These are phyloP conservation scores for Drosophila emarginata DNA, from an alignment of 2,888 invertebrate genomes.

Conservation along the genomic window DNA sequence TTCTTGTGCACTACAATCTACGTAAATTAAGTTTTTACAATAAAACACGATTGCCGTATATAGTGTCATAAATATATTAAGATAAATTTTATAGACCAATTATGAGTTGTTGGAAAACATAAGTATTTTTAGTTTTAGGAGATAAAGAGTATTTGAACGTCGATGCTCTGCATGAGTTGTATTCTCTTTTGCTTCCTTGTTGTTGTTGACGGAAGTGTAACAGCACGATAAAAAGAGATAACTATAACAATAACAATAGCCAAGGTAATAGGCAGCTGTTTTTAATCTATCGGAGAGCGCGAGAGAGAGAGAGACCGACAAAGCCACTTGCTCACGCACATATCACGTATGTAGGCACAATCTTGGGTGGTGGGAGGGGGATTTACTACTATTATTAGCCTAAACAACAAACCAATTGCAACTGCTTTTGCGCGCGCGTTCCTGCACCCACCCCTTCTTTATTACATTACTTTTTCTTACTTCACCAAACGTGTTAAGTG, in stretches of 20 bases:
- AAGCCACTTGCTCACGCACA: constrained; percentile 5
- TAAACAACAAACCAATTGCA: constrained; percentile 19
- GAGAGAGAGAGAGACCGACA: not conserved
- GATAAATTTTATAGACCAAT: too few species aligned
- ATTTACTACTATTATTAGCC: constrained; percentile 10
- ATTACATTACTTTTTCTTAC: constrained; percentile 7
- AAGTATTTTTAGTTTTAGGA: too few species aligned
- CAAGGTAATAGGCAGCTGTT: constrained; percentile 15
- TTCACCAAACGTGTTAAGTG: not conserved
- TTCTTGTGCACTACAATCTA: too few species aligned
- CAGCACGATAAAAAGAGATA: constrained; percentile 14
- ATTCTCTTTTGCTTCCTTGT: constrained; percentile 1
- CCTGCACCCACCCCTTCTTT: not conserved
- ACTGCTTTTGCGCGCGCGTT: constrained; percentile 13
- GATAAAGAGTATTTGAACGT: not conserved
- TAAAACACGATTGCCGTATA: too few species aligned
- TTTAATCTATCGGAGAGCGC: not conserved
- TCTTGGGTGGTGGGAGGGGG: not conserved
- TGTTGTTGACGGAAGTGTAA: constrained; percentile 29
- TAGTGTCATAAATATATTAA: too few species aligned
- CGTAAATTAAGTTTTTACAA: too few species aligned
- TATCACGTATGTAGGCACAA: not conserved
- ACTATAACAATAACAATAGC: constrained; percentile 1
- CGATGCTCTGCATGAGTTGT: not conserved
- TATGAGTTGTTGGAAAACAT: too few species aligned